Evolutionary conservation across 2,797 vertebrate species (phyloP).

Genomic region (Thalassophryne amazonica): DNA sequence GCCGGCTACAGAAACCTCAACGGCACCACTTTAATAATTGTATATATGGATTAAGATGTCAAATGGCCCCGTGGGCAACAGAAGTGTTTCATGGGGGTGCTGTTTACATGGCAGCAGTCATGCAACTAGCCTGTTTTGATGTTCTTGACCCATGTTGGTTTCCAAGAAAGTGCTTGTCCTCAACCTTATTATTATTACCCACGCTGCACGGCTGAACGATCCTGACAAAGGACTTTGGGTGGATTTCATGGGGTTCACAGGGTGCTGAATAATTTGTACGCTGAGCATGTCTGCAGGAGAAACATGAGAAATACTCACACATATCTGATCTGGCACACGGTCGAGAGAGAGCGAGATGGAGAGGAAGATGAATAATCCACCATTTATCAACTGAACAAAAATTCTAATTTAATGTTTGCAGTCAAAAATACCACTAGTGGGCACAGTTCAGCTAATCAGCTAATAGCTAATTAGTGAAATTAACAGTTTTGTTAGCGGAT

Average conservation of each 20-base stretch:
- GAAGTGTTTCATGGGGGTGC: neutral
- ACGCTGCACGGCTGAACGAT: constrained; percentile 49
- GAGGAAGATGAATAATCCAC: neutral
- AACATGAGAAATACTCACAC: constrained; percentile 39
- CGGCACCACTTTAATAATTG: neutral
- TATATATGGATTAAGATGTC: constrained; percentile 20
- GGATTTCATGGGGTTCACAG: constrained; percentile 19
- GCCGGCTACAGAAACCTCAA: neutral
- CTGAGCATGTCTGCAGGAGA: constrained; percentile 50
- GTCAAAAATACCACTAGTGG: too few species aligned
- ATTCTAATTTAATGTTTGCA: too few species aligned
- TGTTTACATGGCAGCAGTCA: constrained; percentile 39
- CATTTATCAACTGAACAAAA: too few species aligned
- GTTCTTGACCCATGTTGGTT: constrained; percentile 40
- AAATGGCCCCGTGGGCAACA: neutral
- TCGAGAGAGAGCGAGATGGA: constrained; percentile 21
- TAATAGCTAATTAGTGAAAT: too few species aligned
- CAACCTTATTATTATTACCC: constrained; percentile 46
- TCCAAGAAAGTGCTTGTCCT: constrained; percentile 43
- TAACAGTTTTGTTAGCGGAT: too few species aligned
- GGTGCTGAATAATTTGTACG: constrained; percentile 57
- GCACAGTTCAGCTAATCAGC: too few species aligned
- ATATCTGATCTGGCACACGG: constrained; percentile 58
- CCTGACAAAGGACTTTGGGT: constrained; percentile 35
- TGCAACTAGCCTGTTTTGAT: constrained; percentile 22